Evolutionary conservation across 2,797 vertebrate genomes (phyloP).

Genomic region (Pogoniulus pusillus): DNA sequence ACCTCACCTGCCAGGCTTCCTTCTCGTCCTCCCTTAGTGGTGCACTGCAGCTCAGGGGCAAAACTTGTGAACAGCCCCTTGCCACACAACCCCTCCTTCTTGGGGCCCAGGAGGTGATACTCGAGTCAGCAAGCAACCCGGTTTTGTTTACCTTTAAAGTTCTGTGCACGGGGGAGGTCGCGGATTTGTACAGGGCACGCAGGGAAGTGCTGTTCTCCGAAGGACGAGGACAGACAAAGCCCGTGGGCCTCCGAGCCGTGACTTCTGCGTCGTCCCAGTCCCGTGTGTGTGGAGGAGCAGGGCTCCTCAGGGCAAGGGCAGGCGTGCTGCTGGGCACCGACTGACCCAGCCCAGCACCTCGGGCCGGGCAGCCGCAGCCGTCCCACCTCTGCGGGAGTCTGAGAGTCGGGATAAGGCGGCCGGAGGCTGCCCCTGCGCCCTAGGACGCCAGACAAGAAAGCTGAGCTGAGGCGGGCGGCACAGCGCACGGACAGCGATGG

Average conservation of each 20-base stretch:
- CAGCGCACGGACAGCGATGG: too few relatives aligned
- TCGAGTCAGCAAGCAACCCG: neutral
- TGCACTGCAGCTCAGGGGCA: neutral
- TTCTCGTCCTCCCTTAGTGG: rapidly evolving
- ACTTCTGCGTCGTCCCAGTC: neutral
- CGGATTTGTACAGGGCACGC: rapidly evolving
- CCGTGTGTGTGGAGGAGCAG: neutral
- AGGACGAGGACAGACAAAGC: neutral
- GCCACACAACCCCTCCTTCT: neutral
- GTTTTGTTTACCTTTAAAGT: neutral
- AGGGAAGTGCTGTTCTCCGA: neutral
- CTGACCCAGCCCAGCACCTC: neutral
- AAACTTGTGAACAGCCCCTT: neutral
- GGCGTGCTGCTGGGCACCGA: rapidly evolving
- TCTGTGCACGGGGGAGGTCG: rapidly evolving
- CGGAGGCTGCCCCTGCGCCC: neutral
- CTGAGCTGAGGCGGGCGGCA: too few relatives aligned
- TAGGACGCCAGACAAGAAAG: neutral
- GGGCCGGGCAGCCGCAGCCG: neutral
- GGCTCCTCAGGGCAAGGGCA: neutral
- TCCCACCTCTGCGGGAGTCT: neutral
- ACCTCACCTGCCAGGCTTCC: neutral
- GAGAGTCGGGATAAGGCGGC: neutral
- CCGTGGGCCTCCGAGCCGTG: neutral
- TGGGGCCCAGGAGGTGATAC: too few relatives aligned